Evolutionary conservation across 2,888 invertebrate genomes (phyloP).

Genomic region (Sinodicranocentrus sp.): DNA sequence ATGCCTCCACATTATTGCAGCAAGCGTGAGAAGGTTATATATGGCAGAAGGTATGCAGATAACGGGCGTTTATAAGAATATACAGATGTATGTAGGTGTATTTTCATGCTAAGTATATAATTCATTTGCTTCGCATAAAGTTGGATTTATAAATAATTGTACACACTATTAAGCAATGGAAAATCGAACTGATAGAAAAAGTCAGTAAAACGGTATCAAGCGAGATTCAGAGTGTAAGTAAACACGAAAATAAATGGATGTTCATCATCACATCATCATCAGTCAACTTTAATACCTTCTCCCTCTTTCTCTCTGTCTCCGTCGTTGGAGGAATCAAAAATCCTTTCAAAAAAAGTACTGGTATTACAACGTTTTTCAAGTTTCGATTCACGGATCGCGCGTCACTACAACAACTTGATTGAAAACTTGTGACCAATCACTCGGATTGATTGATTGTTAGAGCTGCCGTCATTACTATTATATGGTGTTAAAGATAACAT

Average conservation of each 20-base stretch:
- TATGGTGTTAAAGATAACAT: not conserved
- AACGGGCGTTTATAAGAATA: constrained; percentile 17
- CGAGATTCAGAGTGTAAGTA: constrained; percentile 41
- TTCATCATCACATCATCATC: constrained; percentile 6
- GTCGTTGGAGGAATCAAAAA: too few species aligned
- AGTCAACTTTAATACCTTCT: not conserved
- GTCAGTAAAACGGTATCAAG: constrained; percentile 18
- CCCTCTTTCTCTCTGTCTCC: too few species aligned
- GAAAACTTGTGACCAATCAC: too few species aligned
- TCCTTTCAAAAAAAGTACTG: not conserved
- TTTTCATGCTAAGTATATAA: constrained; percentile 39
- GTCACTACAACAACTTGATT: too few species aligned
- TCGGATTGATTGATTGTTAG: too few species aligned
- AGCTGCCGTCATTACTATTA: too few species aligned
- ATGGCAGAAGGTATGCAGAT: not conserved
- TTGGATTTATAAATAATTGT: constrained; percentile 29
- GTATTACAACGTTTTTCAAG: not conserved
- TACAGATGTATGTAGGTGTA: constrained; percentile 26
- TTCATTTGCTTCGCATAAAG: constrained; percentile 48
- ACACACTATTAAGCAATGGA: constrained; percentile 16
- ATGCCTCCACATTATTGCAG: constrained; percentile 46
- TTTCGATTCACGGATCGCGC: not conserved
- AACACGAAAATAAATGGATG: not conserved
- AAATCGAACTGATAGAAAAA: constrained; percentile 40
- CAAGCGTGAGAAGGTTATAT: constrained; percentile 20